Conservation (phyloP, 2,113 vertebrate species). For the Eleginops maclovinus region DNA sequence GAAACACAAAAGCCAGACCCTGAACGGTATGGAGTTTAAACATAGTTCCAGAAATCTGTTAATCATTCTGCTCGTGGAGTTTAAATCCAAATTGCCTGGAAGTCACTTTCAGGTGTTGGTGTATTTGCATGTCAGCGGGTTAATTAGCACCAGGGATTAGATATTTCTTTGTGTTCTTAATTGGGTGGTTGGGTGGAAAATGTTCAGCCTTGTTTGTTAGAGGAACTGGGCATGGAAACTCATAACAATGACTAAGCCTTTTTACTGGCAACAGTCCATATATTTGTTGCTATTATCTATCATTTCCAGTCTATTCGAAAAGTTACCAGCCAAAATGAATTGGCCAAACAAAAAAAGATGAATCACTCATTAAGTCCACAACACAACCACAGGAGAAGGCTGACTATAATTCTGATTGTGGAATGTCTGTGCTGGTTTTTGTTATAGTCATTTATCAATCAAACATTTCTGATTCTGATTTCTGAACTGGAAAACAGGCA, state of each 20-base stretch:
- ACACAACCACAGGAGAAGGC: background rate
- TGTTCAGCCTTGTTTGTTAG: background rate
- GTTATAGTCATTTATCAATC: background rate
- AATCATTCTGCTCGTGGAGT: constrained; percentile 19
- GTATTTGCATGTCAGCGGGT: constrained; percentile 46
- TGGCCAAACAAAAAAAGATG: constrained; percentile 1
- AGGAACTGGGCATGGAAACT: background rate
- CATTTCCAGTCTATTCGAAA: background rate
- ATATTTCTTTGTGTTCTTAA: constrained; percentile 18
- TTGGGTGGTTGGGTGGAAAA: constrained; percentile 26
- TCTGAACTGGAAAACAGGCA: constrained; percentile 14
- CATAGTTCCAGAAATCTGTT: constrained; percentile 40
- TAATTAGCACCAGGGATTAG: constrained; percentile 56
- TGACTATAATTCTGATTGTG: constrained; percentile 1
- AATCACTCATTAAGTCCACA: background rate
- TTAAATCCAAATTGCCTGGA: constrained; percentile 49
- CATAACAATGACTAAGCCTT: background rate
- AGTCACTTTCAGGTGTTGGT: constrained; percentile 15
- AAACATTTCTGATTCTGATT: constrained; percentile 6
- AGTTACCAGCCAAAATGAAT: constrained; percentile 21
- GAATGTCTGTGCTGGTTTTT: background rate
- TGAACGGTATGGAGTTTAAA: constrained; percentile 19
- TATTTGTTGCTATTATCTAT: constrained; percentile 2
- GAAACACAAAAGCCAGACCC: constrained; percentile 6
- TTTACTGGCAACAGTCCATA: background rate